These are phyloP conservation scores for Pocillopora meandrina DNA, from an alignment of 92 coral and sea anemone species.

Conservation along the genomic window DNA sequence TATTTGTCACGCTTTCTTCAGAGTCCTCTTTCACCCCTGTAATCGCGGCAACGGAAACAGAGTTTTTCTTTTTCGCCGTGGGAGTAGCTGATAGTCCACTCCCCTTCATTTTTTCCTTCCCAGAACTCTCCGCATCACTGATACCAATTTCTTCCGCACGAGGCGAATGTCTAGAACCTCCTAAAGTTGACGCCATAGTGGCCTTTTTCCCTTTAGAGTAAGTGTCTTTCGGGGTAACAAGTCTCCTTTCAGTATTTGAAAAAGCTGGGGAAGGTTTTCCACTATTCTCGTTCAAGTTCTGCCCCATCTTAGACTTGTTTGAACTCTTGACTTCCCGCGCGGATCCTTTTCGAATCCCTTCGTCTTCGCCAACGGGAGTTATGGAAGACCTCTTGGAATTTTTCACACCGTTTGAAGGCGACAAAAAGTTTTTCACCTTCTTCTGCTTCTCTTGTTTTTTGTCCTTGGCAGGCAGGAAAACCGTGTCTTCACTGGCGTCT, in stretches of 20 bases:
- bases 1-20: not conserved
- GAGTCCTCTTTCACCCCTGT: not conserved
- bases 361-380: not conserved
- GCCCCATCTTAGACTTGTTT: not conserved
- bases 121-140: not conserved
- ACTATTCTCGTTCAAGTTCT: not conserved
- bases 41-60: not conserved
- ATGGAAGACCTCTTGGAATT: constrained; percentile 1
- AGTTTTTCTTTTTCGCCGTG: not conserved
- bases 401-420: not conserved
- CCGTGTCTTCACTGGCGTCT: constrained; percentile 2
- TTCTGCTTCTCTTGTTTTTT: constrained; percentile 9
- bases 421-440: constrained; percentile 10
- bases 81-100: not conserved
- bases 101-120: not conserved
- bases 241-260: not conserved
- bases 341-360: not conserved
- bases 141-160: not conserved
- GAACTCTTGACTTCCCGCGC: not conserved
- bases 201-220: constrained; percentile 4
- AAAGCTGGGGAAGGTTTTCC: not conserved
- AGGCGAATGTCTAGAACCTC: not conserved
- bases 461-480: constrained; percentile 6
- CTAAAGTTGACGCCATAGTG: not conserved
- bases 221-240: constrained; percentile 9